Conservation (phyloP, 2,888 invertebrate genomes). For the Iphiclides podalirius region DNA sequence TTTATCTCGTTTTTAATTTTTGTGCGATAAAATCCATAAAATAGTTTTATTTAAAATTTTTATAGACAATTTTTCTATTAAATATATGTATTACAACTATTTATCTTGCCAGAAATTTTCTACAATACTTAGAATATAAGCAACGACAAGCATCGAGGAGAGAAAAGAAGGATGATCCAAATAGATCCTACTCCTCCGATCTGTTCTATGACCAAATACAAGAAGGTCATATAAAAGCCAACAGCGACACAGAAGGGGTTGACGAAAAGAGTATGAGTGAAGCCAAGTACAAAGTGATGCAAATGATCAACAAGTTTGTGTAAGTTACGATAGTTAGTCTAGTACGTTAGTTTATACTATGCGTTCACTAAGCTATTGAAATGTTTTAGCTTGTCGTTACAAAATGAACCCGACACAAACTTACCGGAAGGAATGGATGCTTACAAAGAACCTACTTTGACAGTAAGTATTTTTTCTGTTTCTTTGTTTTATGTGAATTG, state of each 20-base stretch:
- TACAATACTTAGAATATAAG: constrained; percentile 11
- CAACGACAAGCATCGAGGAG: constrained; percentile 1
- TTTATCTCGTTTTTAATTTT: too few species aligned
- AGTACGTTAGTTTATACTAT: too few species aligned
- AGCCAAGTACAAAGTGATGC: constrained; percentile 32
- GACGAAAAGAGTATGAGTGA: constrained; percentile 22
- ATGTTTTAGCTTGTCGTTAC: constrained; percentile 32
- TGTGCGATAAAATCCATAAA: too few species aligned
- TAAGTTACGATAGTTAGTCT: constrained; percentile 30
- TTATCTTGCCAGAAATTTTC: constrained; percentile 7
- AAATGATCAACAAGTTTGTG: constrained; percentile 44
- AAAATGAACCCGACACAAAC: constrained; percentile 30
- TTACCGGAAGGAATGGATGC: constrained; percentile 23
- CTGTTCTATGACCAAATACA: background rate
- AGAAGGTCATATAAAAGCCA: background rate
- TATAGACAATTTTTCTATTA: background rate
- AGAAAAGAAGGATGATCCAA: constrained; percentile 22
- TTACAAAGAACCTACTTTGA: constrained; percentile 25
- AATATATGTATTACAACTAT: background rate
- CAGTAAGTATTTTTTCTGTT: constrained; percentile 26
- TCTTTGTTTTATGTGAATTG: background rate
- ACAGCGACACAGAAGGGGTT: background rate
- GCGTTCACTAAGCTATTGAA: too few species aligned
- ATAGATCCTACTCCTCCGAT: constrained; percentile 6
- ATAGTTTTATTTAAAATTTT: background rate